Evolutionary conservation across 1,140 invertebrate genomes (phyloP), one percentile per base, ranked within the genome.

Genomic region (Sminthurinus signatus): DNA sequence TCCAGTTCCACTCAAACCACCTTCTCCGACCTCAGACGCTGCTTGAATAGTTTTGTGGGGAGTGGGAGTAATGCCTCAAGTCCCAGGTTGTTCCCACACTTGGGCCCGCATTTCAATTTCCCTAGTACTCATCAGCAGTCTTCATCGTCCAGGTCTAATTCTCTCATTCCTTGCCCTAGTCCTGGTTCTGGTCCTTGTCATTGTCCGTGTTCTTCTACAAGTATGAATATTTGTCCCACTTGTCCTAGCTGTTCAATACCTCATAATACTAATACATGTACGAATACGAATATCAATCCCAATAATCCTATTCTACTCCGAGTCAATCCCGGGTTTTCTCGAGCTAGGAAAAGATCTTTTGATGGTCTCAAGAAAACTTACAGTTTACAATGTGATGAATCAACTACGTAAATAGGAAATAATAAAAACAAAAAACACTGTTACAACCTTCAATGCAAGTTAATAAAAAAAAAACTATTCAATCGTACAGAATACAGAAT

Each of bases 1-100:
- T 67, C 64, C 12, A 69, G 67, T 21, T 67, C 64, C n/a, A 72
- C 70, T 4, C 70, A 72, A 52, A 72, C 70, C 2, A 69, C 67
- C 3, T 21, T 67, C 8, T 67, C 64, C 3, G 70, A 72, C 60
- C 23, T 72, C 19, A 36, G 67, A 15, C 64, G 64, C 4, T 62
- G 57, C 29, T 58, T 70, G n/a, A 52, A 50, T 31, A 42, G 64
- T 42, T 56, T 36, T 19, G n/a, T 56, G 4, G 36, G 54, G 31
- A 39, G 19, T 43, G 19, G 58, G 28, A 39, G 46, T 28, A 42
- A 36, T 39, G 54, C 54, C 28, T 56, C 54, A n/a, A 56, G 54
- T 23, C 54, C 54, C 23, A 42, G n/a, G 10, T 17, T 17, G 3
- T 56, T 56, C 28, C 54, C 50, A 10, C 50, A 56, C 21, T 21